Percentiles rank a stretch among this genome's conserved stretches.
Conservation (phyloP, 2,797 vertebrate species). For the Sandelia bainsii region DNA sequence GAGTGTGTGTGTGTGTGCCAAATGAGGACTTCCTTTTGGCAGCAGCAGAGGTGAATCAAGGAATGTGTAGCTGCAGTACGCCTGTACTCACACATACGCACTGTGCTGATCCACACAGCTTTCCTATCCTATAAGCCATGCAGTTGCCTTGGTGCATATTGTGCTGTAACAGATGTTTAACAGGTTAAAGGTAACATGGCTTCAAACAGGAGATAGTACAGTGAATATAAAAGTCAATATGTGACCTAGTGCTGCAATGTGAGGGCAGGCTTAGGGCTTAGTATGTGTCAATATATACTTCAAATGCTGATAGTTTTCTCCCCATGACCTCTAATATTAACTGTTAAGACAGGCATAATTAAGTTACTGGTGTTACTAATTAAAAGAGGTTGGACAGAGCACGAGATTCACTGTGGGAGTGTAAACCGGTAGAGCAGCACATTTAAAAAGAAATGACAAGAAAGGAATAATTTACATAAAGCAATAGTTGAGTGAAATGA, state of each 20-base stretch:
- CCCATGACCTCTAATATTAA: background rate
- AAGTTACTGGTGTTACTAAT: conserved; percentile 2
- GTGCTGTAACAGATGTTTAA: conserved; percentile 19
- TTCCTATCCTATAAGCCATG: background rate
- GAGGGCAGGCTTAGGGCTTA: background rate
- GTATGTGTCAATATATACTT: background rate
- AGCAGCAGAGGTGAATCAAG: conserved; percentile 43
- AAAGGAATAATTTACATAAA: background rate
- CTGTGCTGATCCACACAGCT: conserved; percentile 14
- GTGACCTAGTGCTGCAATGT: background rate
- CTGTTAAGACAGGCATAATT: conserved; percentile 3
- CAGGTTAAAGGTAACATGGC: background rate
- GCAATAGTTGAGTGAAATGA: too few species aligned
- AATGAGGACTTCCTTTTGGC: conserved; percentile 65
- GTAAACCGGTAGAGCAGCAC: background rate
- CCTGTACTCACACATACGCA: conserved; percentile 14
- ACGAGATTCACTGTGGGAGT: background rate
- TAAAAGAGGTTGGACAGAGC: conserved; percentile 5
- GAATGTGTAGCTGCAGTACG: conserved; percentile 47
- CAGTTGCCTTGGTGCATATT: conserved; percentile 26
- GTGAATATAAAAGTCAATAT: background rate
- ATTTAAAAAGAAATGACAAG: background rate
- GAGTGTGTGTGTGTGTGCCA: conserved; percentile 25
- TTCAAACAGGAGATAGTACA: background rate
- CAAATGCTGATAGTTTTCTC: background rate